These are phyloP conservation scores for Eulemur rubriventer DNA, from an alignment of 2,797 vertebrate species.

Conservation along the genomic window DNA sequence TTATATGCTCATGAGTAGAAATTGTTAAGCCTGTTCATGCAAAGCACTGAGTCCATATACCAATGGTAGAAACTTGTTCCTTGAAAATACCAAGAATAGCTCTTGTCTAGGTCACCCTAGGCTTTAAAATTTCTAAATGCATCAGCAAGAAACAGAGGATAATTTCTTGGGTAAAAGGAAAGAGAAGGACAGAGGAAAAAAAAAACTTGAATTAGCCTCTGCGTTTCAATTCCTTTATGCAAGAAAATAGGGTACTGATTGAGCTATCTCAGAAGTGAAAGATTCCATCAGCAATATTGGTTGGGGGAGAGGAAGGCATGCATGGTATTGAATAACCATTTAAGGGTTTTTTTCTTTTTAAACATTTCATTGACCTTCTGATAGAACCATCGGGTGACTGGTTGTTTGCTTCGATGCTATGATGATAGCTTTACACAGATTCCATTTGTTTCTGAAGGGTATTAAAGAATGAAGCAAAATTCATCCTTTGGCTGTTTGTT, in stretches of 20 bases:
- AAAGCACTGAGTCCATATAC: not conserved
- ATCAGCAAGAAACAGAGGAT: not conserved
- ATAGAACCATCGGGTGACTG: not conserved
- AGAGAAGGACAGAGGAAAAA: not conserved
- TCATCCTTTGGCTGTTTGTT: not conserved
- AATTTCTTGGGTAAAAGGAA: not conserved
- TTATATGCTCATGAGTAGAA: not conserved
- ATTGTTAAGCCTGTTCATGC: not conserved
- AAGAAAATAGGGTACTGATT: not conserved
- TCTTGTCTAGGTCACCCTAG: not conserved
- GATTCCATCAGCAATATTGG: not conserved
- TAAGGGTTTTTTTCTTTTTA: not conserved
- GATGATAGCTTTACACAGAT: not conserved
- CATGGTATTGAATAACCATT: not conserved
- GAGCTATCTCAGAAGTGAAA: not conserved
- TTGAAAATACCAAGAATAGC: not conserved
- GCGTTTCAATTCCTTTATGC: not conserved
- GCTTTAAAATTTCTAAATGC: not conserved
- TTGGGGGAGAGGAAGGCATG: not conserved
- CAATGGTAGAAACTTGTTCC: not conserved
- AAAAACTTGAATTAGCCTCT: not conserved
- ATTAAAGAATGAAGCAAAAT: constrained; percentile 10
- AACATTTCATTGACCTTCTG: not conserved
- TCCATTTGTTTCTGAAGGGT: not conserved
- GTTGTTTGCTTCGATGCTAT: not conserved